Evolutionary conservation across 2,113 vertebrate genomes (phyloP).

Genomic region (Stigmatopora argus): DNA sequence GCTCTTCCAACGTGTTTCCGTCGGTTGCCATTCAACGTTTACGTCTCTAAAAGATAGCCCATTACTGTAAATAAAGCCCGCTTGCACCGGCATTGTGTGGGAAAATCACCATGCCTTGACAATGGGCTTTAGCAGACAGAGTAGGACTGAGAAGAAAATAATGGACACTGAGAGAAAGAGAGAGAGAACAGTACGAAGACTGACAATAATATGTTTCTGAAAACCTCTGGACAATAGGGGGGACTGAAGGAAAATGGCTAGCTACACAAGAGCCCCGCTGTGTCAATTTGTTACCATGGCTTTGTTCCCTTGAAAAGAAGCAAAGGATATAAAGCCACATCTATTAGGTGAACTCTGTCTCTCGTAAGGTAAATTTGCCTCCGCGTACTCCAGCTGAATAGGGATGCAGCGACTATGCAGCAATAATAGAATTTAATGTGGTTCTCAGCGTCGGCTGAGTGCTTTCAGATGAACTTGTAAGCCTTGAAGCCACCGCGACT

Average conservation of each 20-base stretch:
- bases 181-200: slow-evolving; percentile 39
- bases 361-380: slow-evolving; percentile 58
- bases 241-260: slow-evolving; percentile 44
- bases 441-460: slow-evolving; percentile 64
- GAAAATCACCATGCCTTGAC: slow-evolving; percentile 60
- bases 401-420: slow-evolving; percentile 55
- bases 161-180: neutral
- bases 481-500: slow-evolving; percentile 69
- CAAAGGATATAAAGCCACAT: slow-evolving; percentile 60
- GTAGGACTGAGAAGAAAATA: slow-evolving; percentile 9
- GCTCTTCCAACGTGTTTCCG: slow-evolving; percentile 52
- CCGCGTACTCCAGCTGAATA: slow-evolving; percentile 56
- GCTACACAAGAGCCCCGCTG: slow-evolving; percentile 44
- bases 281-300: slow-evolving; percentile 56
- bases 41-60: slow-evolving; percentile 38
- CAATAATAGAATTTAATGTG: slow-evolving; percentile 72
- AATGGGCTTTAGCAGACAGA: slow-evolving; percentile 53
- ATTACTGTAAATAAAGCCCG: slow-evolving; percentile 56
- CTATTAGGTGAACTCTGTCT: slow-evolving; percentile 68
- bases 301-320: slow-evolving; percentile 62
- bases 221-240: slow-evolving; percentile 59
- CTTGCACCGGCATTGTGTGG: slow-evolving; percentile 49
- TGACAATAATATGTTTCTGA: slow-evolving; percentile 58
- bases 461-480: slow-evolving; percentile 69
- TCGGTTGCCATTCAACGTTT: slow-evolving; percentile 39